Evolutionary conservation across 2,888 invertebrate species (phyloP).

Genomic region (Cephus pulcher): DNA sequence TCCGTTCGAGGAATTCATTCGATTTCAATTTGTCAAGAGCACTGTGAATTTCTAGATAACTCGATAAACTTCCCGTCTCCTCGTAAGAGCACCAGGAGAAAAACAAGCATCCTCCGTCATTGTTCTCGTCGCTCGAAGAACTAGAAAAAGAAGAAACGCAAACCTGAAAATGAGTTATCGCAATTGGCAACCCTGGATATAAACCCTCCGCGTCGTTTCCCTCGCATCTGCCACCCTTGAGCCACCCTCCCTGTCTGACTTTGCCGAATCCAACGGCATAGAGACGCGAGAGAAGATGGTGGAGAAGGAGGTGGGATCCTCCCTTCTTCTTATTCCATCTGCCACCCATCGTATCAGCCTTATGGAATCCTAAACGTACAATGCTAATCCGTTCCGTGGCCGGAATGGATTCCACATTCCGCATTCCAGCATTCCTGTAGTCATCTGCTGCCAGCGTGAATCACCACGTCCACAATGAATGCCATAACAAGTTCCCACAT

Average conservation of each 20-base stretch:
- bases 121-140: constrained; percentile 11
- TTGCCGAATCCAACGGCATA: constrained; percentile 7
- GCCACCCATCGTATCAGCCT: constrained; percentile 50
- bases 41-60: neutral
- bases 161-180: constrained; percentile 29
- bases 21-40: neutral
- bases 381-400: neutral
- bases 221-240: constrained; percentile 38
- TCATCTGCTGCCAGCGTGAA: neutral
- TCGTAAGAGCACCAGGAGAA: neutral
- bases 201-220: constrained; percentile 9
- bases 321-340: constrained; percentile 46
- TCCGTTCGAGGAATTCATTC: neutral
- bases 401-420: constrained; percentile 2
- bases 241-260: constrained; percentile 10
- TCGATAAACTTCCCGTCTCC: neutral
- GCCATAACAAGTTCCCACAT: neutral
- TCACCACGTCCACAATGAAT: neutral
- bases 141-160: constrained; percentile 16
- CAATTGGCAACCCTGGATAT: constrained; percentile 23
- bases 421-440: neutral
- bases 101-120: constrained; percentile 24
- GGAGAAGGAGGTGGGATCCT: constrained; percentile 25
- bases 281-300: neutral
- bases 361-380: constrained; percentile 9